These are phyloP conservation scores for Lindbergichthys nudifrons DNA, from an alignment of 2,797 vertebrate species.

Conservation along the genomic window DNA sequence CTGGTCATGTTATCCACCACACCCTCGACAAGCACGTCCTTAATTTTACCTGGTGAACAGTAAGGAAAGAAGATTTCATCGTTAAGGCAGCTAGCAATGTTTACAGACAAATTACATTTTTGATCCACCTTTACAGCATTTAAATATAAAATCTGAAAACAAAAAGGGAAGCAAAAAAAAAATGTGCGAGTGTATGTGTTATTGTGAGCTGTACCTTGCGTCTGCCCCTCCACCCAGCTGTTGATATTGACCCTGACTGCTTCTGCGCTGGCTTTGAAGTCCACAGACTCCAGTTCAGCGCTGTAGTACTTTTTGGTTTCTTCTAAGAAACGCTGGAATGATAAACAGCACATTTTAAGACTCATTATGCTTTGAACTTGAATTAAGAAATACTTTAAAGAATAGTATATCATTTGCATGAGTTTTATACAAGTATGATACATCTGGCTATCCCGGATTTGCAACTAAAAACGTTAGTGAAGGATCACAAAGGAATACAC, in stretches of 20 bases:
- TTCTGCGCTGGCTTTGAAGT: constrained; percentile 79
- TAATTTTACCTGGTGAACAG: constrained; percentile 76
- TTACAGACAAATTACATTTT: too few relatives aligned
- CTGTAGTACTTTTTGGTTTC: constrained; percentile 81
- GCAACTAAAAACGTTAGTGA: too few relatives aligned
- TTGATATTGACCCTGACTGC: constrained; percentile 85
- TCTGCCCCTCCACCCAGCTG: constrained; percentile 87
- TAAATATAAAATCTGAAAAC: too few relatives aligned
- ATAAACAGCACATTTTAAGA: constrained; percentile 1
- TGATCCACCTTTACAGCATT: too few relatives aligned
- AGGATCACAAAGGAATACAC: neutral
- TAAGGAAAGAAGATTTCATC: too few relatives aligned
- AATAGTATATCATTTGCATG: neutral
- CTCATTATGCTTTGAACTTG: too few relatives aligned
- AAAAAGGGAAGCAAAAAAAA: too few relatives aligned
- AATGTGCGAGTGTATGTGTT: neutral
- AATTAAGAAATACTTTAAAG: neutral
- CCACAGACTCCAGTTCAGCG: constrained; percentile 81
- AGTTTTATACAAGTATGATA: too few relatives aligned
- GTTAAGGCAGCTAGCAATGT: too few relatives aligned
- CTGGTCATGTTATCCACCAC: constrained; percentile 41
- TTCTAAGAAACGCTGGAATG: constrained; percentile 81
- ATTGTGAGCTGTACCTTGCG: constrained; percentile 78
- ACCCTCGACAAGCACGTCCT: constrained; percentile 63
- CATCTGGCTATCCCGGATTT: too few relatives aligned